A percentile compares a stretch with the other conserved stretches of the same genome.
These are phyloP conservation scores for Ginglymostoma cirratum DNA, from an alignment of 2,113 vertebrate species.

Conservation along the genomic window DNA sequence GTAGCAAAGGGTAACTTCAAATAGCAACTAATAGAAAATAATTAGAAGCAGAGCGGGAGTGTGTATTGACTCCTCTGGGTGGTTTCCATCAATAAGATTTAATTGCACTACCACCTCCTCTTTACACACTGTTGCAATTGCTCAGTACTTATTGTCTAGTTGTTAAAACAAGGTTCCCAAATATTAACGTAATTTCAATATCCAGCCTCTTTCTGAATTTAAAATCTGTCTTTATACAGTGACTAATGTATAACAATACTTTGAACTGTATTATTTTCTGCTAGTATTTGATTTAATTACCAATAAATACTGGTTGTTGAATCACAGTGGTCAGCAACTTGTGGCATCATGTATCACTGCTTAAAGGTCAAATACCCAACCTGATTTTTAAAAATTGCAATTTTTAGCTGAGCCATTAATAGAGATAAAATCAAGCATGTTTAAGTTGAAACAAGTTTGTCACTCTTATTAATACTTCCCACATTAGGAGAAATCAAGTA, in stretches of 20 bases:
- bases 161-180: background rate
- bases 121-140: background rate
- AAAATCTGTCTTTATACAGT: background rate
- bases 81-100: background rate
- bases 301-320: background rate
- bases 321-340: background rate
- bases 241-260: constrained; percentile 17
- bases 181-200: background rate
- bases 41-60: background rate
- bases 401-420: constrained; percentile 2
- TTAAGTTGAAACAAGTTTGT: background rate
- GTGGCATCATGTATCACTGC: background rate
- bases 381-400: background rate
- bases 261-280: background rate
- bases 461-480: background rate
- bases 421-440: background rate
- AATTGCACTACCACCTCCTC: background rate
- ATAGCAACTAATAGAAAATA: background rate
- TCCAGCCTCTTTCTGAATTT: background rate
- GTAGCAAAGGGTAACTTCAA: too few relatives aligned
- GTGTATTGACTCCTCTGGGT: background rate
- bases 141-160: background rate
- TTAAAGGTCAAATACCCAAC: background rate
- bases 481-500: background rate
- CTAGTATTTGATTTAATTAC: background rate